Base-by-base conservation (phyloP, 2,888 invertebrate species). In the Nomada lathburiana region DNA sequence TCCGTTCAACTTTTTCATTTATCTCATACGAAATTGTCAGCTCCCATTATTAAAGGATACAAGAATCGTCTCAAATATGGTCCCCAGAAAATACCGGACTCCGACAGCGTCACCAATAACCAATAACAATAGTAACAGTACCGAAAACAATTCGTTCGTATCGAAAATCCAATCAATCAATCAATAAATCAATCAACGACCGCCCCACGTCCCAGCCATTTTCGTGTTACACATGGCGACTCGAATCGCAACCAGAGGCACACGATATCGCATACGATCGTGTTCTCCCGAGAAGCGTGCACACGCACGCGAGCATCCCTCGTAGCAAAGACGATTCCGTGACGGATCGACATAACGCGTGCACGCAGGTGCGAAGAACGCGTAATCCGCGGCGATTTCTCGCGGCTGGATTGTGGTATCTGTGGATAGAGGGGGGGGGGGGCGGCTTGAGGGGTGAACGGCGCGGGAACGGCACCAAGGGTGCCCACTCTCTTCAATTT, bases 361-460 rank as follows among this genome's bases (percentile, higher is more conserved):
- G 57, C 82, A 86, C 86, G 83, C 85, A 84, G 80, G 86, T 89
- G 87, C 85, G 84, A 87, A 88, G 83, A 87, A 85, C 80, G 89
- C 88, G 89, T 85, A 85, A 88, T 87, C 76, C 86, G 82, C 80
- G 60, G 82, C 82, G 85, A 88, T 86, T 87, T 80, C 76, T 69
- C 83, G 76, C 71, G 67, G 53, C 16, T 2, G 84, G 82, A 84
- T 86, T 82, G 84, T 76, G 81, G 81, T 82, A 78, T 59, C 83
- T 57, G 16, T 20, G 16, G 67, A 36, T 7, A 36, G 65, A 50
- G 26, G 2, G 26, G 26, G 26, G 26, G 70, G 64, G 79, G 82
- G 73, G 83, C 79, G 36, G 36, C 36, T 36, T 36, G 36, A 36
- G 36, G 36, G 36, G 36, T 36, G 36, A 36, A 36, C 1, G 36